Evolutionary conservation across 2,888 invertebrate species (phyloP), one percentile per base, ranked within the genome.

Genomic region (Brachycybe producta): DNA sequence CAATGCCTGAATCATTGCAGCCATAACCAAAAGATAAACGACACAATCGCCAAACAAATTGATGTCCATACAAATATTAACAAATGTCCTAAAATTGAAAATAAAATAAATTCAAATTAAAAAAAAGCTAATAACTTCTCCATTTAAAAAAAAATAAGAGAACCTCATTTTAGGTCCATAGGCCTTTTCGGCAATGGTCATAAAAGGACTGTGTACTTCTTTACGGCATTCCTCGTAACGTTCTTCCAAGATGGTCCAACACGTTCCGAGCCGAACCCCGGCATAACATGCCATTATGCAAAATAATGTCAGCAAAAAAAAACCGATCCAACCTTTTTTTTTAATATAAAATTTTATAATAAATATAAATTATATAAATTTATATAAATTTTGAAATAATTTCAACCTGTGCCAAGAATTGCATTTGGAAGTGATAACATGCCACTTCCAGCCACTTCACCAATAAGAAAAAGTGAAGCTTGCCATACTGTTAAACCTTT

Each of bases 371-470:
- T 8, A 5, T 5, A 5, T 7, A 35, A 35, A 19, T 19, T 35
- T 35, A 35, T 19, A 17, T 15, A 3, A 5, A 34, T 39, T 3
- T 7, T 39, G n/a, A 19, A 39, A 39, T 34, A 17, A 34, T 17
- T 15, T 34, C 3, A 34, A 80, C 81, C 80, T 57, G 79, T 73
- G 59, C 75, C 74, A 45, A 73, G 74, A 30, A 80, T 68, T 0
- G 79, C 80, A 55, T 72, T 65, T 0, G 81, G 80, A 30, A 80
- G 66, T 0, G 80, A 78, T 55, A 82, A 66, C 13, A 80, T 75
- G 1, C 80, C 81, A 58, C 77, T 77, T 39, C 81, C 81, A 0
- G 79, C 79, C 74, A 81, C 78, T 65, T 80, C 79, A 0, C 79
- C 80, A 0, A 75, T 75, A 38, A 81, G 74, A 59, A 81, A 74